Percentiles rank a stretch among this genome's conserved stretches.
phyloP scores from a whole-genome alignment of 2,888 invertebrate genomes.

The Steinernema carpocapsae region DNA sequence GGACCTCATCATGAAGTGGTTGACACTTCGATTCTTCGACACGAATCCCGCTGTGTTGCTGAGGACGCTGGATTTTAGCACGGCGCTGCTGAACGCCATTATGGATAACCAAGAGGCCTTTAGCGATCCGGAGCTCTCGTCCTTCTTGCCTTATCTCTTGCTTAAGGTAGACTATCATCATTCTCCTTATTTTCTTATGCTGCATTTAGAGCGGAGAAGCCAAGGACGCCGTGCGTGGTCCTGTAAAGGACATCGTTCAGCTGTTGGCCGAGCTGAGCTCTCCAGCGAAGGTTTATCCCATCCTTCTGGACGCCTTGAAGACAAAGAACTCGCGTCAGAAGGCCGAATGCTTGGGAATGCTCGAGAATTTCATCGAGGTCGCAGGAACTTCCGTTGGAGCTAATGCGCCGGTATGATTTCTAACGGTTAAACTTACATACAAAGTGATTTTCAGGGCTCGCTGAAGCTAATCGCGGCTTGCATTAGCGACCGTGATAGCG shows the following conservation, averaged over 20 bases:
- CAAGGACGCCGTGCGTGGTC: slow-evolving; percentile 89
- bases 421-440: slow-evolving; percentile 33
- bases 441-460: slow-evolving; percentile 72
- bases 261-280: slow-evolving; percentile 86
- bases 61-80: slow-evolving; percentile 83
- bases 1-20: slow-evolving; percentile 93
- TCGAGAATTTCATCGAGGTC: slow-evolving; percentile 76
- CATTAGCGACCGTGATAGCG: slow-evolving; percentile 93
- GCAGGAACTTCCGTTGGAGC: slow-evolving; percentile 40
- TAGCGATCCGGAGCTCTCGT: slow-evolving; percentile 86
- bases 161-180: slow-evolving; percentile 78
- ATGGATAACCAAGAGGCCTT: slow-evolving; percentile 81
- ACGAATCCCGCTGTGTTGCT: slow-evolving; percentile 96
- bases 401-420: slow-evolving; percentile 36
- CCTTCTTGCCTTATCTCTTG: slow-evolving; percentile 92
- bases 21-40: slow-evolving; percentile 94
- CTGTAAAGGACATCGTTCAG: slow-evolving; percentile 83
- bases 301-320: slow-evolving; percentile 90
- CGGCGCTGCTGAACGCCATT: slow-evolving; percentile 77
- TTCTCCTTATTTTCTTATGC: not conserved
- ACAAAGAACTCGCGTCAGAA: slow-evolving; percentile 95
- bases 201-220: slow-evolving; percentile 80
- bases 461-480: slow-evolving; percentile 89
- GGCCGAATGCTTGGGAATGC: slow-evolving; percentile 91
- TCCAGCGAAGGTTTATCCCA: slow-evolving; percentile 84